Percentiles rank a stretch among this genome's conserved stretches.
These are phyloP conservation scores for Brotula barbata DNA, from an alignment of 2,797 vertebrate genomes.

Conservation along the genomic window DNA sequence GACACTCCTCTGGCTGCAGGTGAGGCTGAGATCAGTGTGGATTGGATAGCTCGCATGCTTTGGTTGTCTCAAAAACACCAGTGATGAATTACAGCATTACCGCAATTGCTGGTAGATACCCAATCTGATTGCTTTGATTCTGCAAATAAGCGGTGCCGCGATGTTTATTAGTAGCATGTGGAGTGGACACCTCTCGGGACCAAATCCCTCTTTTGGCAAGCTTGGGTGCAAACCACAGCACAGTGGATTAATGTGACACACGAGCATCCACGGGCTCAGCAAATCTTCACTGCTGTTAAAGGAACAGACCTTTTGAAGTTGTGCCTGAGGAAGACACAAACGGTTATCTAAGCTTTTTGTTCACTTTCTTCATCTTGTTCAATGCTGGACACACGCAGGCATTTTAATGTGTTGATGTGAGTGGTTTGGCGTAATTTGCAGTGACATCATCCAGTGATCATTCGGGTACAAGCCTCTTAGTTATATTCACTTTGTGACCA, in stretches of 20 bases:
- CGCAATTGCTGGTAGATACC: slow-evolving; percentile 34
- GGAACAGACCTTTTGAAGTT: slow-evolving; percentile 30
- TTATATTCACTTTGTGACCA: slow-evolving; percentile 47
- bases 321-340: slow-evolving; percentile 15
- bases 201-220: slow-evolving; percentile 43
- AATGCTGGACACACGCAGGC: slow-evolving; percentile 30
- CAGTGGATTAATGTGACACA: slow-evolving; percentile 59
- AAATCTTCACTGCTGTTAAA: slow-evolving; percentile 38
- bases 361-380: slow-evolving; percentile 23
- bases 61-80: slow-evolving; percentile 25
- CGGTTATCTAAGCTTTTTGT: slow-evolving; percentile 20
- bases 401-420: slow-evolving; percentile 60
- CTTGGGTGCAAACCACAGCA: slow-evolving; percentile 40
- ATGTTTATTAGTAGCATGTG: slow-evolving; percentile 52
- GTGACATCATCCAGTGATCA: slow-evolving; percentile 58
- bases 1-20: slow-evolving; percentile 46
- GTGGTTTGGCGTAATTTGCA: slow-evolving; percentile 50
- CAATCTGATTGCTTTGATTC: slow-evolving; percentile 49
- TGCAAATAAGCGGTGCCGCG: slow-evolving; percentile 20
- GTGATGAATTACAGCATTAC: slow-evolving; percentile 40
- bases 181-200: slow-evolving; percentile 53
- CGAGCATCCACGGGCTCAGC: slow-evolving; percentile 40
- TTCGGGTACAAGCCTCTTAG: slow-evolving; percentile 43
- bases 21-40: slow-evolving; percentile 57
- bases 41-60: slow-evolving; percentile 53